Conservation (phyloP, 2,797 vertebrate genomes). For the Tolypeutes matacus region DNA sequence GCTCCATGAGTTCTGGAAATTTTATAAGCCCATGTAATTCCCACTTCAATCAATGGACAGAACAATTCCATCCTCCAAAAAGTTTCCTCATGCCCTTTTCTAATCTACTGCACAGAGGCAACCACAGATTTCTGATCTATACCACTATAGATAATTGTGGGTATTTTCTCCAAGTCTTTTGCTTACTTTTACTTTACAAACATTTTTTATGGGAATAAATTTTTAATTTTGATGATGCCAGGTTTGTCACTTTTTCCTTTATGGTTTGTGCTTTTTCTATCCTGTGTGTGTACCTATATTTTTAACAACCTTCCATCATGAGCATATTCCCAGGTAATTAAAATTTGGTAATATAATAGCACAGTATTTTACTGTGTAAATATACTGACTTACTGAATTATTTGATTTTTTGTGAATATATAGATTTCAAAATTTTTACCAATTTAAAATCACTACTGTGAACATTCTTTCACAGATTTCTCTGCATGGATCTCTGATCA, state of each 20-base stretch:
- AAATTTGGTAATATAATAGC: constrained; percentile 2
- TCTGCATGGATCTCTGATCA: background rate
- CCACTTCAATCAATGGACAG: background rate
- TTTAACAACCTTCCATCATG: background rate
- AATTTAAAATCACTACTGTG: background rate
- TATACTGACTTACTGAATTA: background rate
- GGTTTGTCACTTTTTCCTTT: background rate
- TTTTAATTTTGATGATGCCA: background rate
- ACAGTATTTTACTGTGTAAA: background rate
- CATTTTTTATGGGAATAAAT: background rate
- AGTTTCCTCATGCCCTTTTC: background rate
- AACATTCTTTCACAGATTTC: background rate
- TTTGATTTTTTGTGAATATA: background rate
- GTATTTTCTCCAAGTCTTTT: no score
- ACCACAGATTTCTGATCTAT: background rate
- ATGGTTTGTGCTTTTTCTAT: background rate
- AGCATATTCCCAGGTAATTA: background rate
- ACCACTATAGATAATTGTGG: background rate
- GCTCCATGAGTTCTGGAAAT: background rate
- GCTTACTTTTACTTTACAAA: background rate
- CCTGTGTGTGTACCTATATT: background rate
- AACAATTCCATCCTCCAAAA: background rate
- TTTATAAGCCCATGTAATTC: background rate
- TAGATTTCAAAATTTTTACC: background rate
- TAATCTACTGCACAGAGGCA: background rate